Evolutionary conservation across 2,113 vertebrate genomes (phyloP).

Genomic region (Brachyhypopomus gauderio): DNA sequence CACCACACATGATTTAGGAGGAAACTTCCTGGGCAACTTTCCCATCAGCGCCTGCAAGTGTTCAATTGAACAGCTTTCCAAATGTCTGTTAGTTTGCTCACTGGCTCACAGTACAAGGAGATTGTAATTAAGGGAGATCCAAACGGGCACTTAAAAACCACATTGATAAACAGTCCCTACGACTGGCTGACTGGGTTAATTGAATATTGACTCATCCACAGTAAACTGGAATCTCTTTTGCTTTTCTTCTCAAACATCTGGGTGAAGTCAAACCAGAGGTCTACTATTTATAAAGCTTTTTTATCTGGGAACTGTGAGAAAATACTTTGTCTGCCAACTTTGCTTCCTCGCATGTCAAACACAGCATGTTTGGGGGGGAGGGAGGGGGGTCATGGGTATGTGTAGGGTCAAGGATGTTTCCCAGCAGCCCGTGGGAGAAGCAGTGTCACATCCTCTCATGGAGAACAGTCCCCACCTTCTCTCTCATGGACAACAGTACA

Average conservation of each 20-base stretch:
- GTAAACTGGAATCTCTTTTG: constrained; percentile 58
- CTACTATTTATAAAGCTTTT: constrained; percentile 61
- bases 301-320: constrained; percentile 58
- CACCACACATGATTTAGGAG: neutral
- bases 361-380: constrained; percentile 31
- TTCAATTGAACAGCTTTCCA: constrained; percentile 44
- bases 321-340: constrained; percentile 37
- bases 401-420: constrained; percentile 51
- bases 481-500: constrained; percentile 4
- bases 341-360: constrained; percentile 28
- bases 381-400: constrained; percentile 17
- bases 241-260: constrained; percentile 54
- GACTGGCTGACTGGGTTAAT: constrained; percentile 68
- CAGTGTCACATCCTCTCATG: constrained; percentile 24
- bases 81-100: constrained; percentile 57
- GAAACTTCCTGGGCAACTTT: neutral
- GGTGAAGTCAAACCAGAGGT: constrained; percentile 56
- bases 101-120: constrained; percentile 64
- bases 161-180: constrained; percentile 71
- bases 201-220: constrained; percentile 73
- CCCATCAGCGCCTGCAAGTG: neutral
- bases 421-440: constrained; percentile 10
- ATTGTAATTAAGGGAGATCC: constrained; percentile 69
- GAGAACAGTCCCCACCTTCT: neutral
- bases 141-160: constrained; percentile 64